phyloP scores from a whole-genome alignment of 1,140 invertebrate genomes.

The Belonocnema kinseyi region DNA sequence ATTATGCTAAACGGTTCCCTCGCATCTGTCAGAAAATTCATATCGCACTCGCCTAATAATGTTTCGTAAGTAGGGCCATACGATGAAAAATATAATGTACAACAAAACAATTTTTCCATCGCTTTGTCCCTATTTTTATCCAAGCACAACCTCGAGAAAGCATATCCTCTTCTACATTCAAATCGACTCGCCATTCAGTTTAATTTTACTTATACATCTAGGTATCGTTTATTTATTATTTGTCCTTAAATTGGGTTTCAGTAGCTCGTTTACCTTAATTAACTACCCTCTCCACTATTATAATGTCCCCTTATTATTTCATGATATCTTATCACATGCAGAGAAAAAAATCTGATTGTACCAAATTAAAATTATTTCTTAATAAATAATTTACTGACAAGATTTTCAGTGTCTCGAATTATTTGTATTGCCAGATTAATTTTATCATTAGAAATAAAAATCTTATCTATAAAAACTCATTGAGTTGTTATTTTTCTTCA shows the following conservation, averaged over 20 bases:
- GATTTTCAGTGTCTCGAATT: conserved; percentile 2
- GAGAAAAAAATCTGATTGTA: conserved; percentile 10
- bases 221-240: conserved; percentile 17
- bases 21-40: neutral
- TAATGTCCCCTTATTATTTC: conserved; percentile 13
- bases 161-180: conserved; percentile 11
- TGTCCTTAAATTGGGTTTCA: conserved; percentile 21
- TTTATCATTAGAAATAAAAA: neutral
- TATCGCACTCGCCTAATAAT: conserved; percentile 30
- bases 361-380: conserved; percentile 4
- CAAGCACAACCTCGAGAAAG: conserved; percentile 32
- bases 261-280: conserved; percentile 24
- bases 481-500: no score
- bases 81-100: conserved; percentile 52
- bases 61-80: conserved; percentile 44
- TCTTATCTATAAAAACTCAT: neutral
- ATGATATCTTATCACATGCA: conserved; percentile 11
- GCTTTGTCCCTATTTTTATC: conserved; percentile 3
- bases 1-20: conserved; percentile 24
- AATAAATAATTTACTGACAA: conserved; percentile 11
- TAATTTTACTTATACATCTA: neutral
- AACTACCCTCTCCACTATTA: conserved; percentile 13
- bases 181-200: neutral
- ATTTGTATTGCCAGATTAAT: neutral
- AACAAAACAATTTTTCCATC: conserved; percentile 40